Evolutionary conservation across 2,113 vertebrate genomes (phyloP).

Genomic region (Tautogolabrus adspersus): DNA sequence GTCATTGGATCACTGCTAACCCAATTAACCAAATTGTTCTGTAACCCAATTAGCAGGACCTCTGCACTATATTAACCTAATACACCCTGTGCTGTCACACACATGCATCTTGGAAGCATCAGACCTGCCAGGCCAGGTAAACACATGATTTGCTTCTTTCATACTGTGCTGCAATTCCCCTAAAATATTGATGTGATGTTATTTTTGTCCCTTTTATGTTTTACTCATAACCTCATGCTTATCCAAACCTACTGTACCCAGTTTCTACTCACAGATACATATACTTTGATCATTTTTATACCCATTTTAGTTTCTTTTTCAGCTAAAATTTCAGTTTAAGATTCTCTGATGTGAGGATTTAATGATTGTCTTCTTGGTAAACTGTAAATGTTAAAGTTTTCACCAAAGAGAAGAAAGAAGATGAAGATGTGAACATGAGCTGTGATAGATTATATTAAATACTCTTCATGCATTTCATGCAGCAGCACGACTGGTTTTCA

Average conservation of each 20-base stretch:
- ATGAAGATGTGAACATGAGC: too few species aligned
- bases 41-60: slow-evolving; percentile 63
- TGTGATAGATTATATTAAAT: too few species aligned
- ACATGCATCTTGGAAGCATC: slow-evolving; percentile 16
- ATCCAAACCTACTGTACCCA: not conserved
- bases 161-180: slow-evolving; percentile 12
- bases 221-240: not conserved
- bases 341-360: too few species aligned
- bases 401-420: too few species aligned
- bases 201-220: slow-evolving; percentile 1
- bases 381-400: too few species aligned
- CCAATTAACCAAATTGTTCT: slow-evolving; percentile 55
- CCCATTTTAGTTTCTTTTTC: too few species aligned
- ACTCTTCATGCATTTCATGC: too few species aligned
- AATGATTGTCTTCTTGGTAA: too few species aligned
- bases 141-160: slow-evolving; percentile 28
- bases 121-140: slow-evolving; percentile 41
- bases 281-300: too few species aligned
- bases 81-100: slow-evolving; percentile 24
- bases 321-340: too few species aligned
- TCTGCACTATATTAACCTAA: slow-evolving; percentile 48
- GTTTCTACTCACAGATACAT: too few species aligned
- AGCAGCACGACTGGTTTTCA: too few species aligned
- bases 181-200: slow-evolving; percentile 40
- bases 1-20: slow-evolving; percentile 68